phyloP scores from a whole-genome alignment of 2,113 vertebrate genomes.

The Muntiacus muntjak region DNA sequence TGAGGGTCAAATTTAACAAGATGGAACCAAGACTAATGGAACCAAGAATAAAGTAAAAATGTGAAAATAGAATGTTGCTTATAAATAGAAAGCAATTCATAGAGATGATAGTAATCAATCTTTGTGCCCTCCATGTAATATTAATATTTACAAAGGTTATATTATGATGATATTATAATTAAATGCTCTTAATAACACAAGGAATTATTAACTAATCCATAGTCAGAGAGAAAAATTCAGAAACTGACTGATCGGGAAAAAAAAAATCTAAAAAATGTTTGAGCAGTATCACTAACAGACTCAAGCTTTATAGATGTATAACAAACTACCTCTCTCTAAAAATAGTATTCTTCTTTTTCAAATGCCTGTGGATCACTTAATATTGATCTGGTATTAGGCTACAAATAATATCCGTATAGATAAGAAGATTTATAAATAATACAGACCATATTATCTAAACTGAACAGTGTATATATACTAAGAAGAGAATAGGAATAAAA shows the following conservation, averaged over 20 bases:
- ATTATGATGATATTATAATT: no score
- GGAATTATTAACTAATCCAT: neutral
- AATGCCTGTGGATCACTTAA: neutral
- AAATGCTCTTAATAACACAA: neutral
- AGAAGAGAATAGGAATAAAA: neutral
- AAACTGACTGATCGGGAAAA: neutral
- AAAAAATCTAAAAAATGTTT: neutral
- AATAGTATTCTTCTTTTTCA: neutral
- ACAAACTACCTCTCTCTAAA: neutral
- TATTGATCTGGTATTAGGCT: neutral
- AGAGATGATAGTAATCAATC: neutral
- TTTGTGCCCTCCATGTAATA: neutral
- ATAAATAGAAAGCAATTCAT: neutral
- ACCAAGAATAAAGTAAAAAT: neutral
- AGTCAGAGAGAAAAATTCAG: neutral
- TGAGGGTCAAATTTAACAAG: neutral
- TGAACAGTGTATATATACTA: neutral
- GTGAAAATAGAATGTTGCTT: neutral
- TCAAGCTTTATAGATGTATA: neutral
- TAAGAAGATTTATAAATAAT: neutral
- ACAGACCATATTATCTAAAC: neutral
- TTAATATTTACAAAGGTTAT: neutral
- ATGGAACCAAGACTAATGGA: neutral
- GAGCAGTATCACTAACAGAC: neutral
- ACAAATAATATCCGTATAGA: neutral